Evolutionary conservation across 2,113 vertebrate species (phyloP), one percentile per base, ranked within the genome.

Genomic region (Hippocampus guttulatus): DNA sequence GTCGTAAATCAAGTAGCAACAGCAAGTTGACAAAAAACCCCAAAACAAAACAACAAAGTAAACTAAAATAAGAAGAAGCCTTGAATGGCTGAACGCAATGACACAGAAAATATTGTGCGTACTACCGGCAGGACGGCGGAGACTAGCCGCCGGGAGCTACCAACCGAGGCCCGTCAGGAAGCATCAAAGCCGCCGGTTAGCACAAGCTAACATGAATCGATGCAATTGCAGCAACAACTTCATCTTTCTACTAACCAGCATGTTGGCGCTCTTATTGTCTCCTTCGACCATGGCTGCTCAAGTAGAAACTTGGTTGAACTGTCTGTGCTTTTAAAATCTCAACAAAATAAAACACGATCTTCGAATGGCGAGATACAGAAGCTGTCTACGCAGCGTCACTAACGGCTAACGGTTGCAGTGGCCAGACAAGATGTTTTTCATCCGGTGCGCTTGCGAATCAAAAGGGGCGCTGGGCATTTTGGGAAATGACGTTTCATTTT

Each of bases 261-360:
- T 23, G 21, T 93, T 93, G 0, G 88, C 74, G 57, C 91, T 93
- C 84, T 92, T 93, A 79, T 93, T 93, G 69, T 93, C 92, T 40
- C 85, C 85, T 64, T 93, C 92, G 8, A 91, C 75, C 92, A 93
- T 93, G 3, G 20, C 51, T 67, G 10, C 16, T 14, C 20, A 55
- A 51, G 2, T 40, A 21, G 15, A 6, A 12, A 5, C 41, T 43
- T 41, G 21, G 30, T 14, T 1, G 0, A 41, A 68, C 41, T 55
- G 25, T 38, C 23, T 15, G 8, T 47, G 8, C 14, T 40, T 40
- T 3, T 1, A 25, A 43, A 20, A 2, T 62, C 18, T 21, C 65
- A 78, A 73, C 8, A 70, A 60, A 41, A 66, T 72, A 52, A 23
- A 25, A 69, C 47, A 66, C 47, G 60, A 21, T 64, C 64, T 33